Base-by-base conservation (phyloP, 1,140 invertebrate genomes). In the Meteorus sp. region DNA sequence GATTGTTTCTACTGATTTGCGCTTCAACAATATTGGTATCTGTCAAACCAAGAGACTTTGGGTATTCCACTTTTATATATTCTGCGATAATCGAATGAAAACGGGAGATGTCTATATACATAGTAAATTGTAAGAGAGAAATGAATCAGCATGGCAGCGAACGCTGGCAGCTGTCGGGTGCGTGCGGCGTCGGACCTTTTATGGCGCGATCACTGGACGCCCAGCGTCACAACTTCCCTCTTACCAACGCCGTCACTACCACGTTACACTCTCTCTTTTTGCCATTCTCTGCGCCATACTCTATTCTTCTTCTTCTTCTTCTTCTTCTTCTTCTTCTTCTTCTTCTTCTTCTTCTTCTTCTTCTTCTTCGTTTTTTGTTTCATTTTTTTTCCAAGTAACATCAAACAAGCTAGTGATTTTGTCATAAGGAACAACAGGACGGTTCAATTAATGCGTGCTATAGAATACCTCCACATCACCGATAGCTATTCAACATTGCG, bases 151-250 rank as follows among this genome's bases (percentile, higher is more conserved):
- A 23, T 31, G 23, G 56, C 53, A 43, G 62, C 57, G 57, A 61
- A 59, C 61, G 62, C 70, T 74, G 74, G 77, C 76, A 74, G 76
- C 75, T 78, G 77, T 71, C 67, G 68, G 76, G 76, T 74, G 78
- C 78, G 78, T 78, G 76, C 77, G 77, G 76, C 78, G 78, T 77
- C 78, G 78, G 77, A 70, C 76, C 78, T 77, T 80, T 79, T 78
- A 79, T 79, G 78, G 78, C 76, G 77, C 78, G 77, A 78, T 77
- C 76, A 68, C 67, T 73, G 76, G 73, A 77, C 76, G 78, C 78
- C 71, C 61, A 72, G 75, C 78, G 78, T 79, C 78, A 74, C 75
- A 64, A 62, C 69, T 29, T 57, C 56, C 31, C 60, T 48, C 44
- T 35, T 52, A 57, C 51, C 53, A n/a, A n/a, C n/a, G n/a, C n/a